Conservation (phyloP, 2,797 vertebrate species). For the Microctenopoma steveboyesi region DNA sequence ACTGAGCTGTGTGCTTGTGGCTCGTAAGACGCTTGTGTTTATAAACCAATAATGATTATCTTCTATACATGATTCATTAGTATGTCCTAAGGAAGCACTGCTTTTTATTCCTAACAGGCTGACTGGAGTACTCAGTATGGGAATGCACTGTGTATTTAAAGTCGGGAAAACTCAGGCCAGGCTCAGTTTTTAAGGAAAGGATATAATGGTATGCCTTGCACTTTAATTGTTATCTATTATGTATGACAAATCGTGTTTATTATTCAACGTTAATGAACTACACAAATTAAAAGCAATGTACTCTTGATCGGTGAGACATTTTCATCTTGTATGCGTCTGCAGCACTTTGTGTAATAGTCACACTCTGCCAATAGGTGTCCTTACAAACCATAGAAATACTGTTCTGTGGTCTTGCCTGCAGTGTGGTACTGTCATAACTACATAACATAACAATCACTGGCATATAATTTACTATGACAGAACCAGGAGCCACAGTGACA, state of each 20-base stretch:
- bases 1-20: slow-evolving; percentile 76
- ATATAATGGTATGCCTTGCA: slow-evolving; percentile 23
- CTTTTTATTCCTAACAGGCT: slow-evolving; percentile 74
- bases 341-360: slow-evolving; percentile 80
- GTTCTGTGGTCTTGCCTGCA: slow-evolving; percentile 43
- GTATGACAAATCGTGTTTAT: slow-evolving; percentile 66
- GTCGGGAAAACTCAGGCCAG: slow-evolving; percentile 33
- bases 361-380: slow-evolving; percentile 91
- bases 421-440: slow-evolving; percentile 42
- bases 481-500: slow-evolving; percentile 56
- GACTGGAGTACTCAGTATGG: slow-evolving; percentile 71
- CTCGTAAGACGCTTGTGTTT: slow-evolving; percentile 73
- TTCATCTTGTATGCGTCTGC: slow-evolving; percentile 35
- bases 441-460: slow-evolving; percentile 58
- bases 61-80: slow-evolving; percentile 85
- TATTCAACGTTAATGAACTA: slow-evolving; percentile 70
- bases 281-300: slow-evolving; percentile 66
- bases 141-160: slow-evolving; percentile 61
- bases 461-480: slow-evolving; percentile 38
- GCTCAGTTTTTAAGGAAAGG: slow-evolving; percentile 39
- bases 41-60: slow-evolving; percentile 86
- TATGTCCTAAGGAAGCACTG: slow-evolving; percentile 81
- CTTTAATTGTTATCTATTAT: slow-evolving; percentile 73
- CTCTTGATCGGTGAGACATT: slow-evolving; percentile 52
- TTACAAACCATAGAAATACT: slow-evolving; percentile 89